A percentile compares a stretch with the other conserved stretches of the same genome.
These are phyloP conservation scores for Phocides pigmalion DNA, from an alignment of 1,140 invertebrate genomes.

Conservation along the genomic window DNA sequence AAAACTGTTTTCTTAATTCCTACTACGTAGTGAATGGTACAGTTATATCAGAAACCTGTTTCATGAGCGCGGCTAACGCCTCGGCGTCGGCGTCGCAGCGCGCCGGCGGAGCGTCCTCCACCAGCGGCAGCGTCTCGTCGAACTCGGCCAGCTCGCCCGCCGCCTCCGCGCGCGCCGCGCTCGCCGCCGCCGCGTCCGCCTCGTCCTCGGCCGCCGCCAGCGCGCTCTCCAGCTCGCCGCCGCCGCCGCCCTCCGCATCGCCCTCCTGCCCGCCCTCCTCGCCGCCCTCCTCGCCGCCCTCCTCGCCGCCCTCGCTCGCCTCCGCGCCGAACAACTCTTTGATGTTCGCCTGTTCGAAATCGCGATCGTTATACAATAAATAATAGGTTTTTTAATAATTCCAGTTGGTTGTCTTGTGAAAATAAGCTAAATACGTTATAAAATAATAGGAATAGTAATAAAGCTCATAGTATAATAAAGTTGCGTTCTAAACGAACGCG, in stretches of 20 bases:
- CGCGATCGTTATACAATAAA: background rate
- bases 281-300: slow-evolving; percentile 94
- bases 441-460: no score
- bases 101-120: slow-evolving; percentile 86
- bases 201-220: slow-evolving; percentile 97
- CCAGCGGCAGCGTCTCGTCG: slow-evolving; percentile 97
- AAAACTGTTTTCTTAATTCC: no score
- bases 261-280: slow-evolving; percentile 92
- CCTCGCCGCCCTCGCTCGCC: slow-evolving; percentile 89
- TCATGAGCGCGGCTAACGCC: slow-evolving; percentile 97
- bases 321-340: slow-evolving; percentile 92
- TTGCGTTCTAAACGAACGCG: no score
- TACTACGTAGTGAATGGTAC: no score
- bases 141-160: slow-evolving; percentile 97
- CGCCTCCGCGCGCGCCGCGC: slow-evolving; percentile 95
- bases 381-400: no score
- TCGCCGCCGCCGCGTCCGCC: slow-evolving; percentile 95
- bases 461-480: no score
- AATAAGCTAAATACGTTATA: no score
- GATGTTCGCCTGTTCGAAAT: slow-evolving; percentile 91
- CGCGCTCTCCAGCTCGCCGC: slow-evolving; percentile 91
- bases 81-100: slow-evolving; percentile 94
- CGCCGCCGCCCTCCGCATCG: slow-evolving; percentile 82
- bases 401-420: no score
- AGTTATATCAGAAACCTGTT: no score